These are phyloP conservation scores for Macrocentrus cingulum DNA, from an alignment of 1,140 invertebrate species.

Conservation along the genomic window DNA sequence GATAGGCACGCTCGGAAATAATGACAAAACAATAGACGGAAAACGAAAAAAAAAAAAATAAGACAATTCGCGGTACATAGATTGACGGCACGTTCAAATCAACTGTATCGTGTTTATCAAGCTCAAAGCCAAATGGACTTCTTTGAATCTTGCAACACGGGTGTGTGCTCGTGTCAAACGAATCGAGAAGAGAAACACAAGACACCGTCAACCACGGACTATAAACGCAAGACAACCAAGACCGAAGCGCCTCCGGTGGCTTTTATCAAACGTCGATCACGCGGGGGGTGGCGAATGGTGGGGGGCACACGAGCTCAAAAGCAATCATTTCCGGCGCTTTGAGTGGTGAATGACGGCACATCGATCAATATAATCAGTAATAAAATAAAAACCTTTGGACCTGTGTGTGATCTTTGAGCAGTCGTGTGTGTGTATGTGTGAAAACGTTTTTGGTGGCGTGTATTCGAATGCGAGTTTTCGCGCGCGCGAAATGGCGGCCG, in stretches of 20 bases:
- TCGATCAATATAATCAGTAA: no score
- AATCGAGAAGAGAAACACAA: background rate
- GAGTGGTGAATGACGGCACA: no score
- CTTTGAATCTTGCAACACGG: conserved; percentile 6
- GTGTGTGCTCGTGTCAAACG: conserved; percentile 4
- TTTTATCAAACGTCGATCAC: conserved; percentile 16
- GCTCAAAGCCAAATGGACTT: conserved; percentile 11
- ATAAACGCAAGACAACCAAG: conserved; percentile 18
- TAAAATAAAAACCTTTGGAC: no score
- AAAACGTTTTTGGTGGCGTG: no score
- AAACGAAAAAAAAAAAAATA: background rate
- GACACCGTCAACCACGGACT: conserved; percentile 22
- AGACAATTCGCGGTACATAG: background rate
- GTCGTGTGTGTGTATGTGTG: no score
- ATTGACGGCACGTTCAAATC: background rate
- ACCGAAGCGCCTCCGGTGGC: conserved; percentile 4
- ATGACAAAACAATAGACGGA: background rate
- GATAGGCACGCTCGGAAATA: background rate
- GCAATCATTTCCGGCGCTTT: background rate
- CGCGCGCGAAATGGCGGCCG: background rate
- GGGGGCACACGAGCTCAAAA: background rate
- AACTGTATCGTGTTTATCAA: background rate
- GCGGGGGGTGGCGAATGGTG: background rate
- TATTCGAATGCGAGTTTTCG: no score
- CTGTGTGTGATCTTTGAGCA: no score